These are phyloP conservation scores for Brachionus angularis DNA, from an alignment of 1,140 invertebrate genomes.

Conservation along the genomic window DNA sequence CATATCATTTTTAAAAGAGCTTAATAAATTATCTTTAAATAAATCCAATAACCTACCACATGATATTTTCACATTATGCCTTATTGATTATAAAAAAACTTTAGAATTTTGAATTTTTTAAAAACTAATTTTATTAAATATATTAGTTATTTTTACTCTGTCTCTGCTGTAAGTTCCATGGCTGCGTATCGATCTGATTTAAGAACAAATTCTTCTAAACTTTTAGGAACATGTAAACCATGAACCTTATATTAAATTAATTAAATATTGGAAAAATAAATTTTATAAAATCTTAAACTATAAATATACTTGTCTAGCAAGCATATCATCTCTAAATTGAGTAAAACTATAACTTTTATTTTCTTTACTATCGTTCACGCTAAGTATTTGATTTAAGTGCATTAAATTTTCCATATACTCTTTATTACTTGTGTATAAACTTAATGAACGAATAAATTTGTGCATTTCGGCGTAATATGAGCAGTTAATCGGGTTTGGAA, in stretches of 20 bases:
- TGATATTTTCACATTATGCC: constrained; percentile 41
- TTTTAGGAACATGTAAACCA: constrained; percentile 17
- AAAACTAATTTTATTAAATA: not conserved
- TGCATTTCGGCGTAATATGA: constrained; percentile 33
- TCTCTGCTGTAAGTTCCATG: constrained; percentile 36
- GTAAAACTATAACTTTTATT: constrained; percentile 18
- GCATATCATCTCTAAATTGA: constrained; percentile 31
- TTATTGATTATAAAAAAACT: too few relatives aligned
- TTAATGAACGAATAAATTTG: constrained; percentile 10
- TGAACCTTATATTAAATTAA: not conserved
- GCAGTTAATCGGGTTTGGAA: constrained; percentile 36
- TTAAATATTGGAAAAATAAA: not conserved
- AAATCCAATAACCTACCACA: constrained; percentile 14
- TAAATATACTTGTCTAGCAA: constrained; percentile 3
- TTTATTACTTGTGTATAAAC: not conserved
- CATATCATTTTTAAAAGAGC: not conserved
- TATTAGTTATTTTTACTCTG: constrained; percentile 1
- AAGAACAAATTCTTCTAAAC: constrained; percentile 8
- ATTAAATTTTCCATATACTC: constrained; percentile 28
- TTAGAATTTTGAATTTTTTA: not conserved
- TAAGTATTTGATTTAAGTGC: constrained; percentile 3
- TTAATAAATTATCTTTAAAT: constrained; percentile 24
- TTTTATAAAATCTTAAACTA: not conserved
- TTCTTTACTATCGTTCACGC: not conserved
- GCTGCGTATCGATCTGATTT: not conserved